Percentiles rank a stretch among this genome's conserved stretches.
These are phyloP conservation scores for Venturia canescens DNA, from an alignment of 1,140 invertebrate genomes.

Conservation along the genomic window DNA sequence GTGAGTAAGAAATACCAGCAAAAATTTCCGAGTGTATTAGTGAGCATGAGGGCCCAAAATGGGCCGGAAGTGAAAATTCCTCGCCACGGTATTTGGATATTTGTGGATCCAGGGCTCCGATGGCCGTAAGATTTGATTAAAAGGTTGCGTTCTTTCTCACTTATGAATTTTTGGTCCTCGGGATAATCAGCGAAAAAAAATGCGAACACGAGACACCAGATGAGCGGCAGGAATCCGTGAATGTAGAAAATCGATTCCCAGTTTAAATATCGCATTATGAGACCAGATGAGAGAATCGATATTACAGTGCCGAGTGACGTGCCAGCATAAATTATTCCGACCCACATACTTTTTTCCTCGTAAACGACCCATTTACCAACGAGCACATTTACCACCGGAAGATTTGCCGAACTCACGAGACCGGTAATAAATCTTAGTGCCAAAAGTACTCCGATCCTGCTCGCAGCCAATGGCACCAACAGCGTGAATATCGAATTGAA, in stretches of 20 bases:
- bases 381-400: slow-evolving; percentile 72
- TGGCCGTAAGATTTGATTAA: slow-evolving; percentile 80
- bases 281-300: slow-evolving; percentile 84
- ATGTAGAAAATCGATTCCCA: slow-evolving; percentile 90
- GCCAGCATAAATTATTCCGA: slow-evolving; percentile 82
- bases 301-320: slow-evolving; percentile 87
- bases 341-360: slow-evolving; percentile 74
- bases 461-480: slow-evolving; percentile 80
- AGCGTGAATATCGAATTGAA: slow-evolving; percentile 86
- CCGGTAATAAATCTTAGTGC: slow-evolving; percentile 78
- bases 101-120: slow-evolving; percentile 65
- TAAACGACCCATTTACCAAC: slow-evolving; percentile 74
- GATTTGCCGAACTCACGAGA: slow-evolving; percentile 76
- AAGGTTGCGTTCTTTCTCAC: slow-evolving; percentile 80
- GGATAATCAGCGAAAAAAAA: slow-evolving; percentile 84
- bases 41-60: slow-evolving; percentile 84
- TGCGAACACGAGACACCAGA: slow-evolving; percentile 85
- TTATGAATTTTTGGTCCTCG: slow-evolving; percentile 85
- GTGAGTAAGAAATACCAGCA: slow-evolving; percentile 96
- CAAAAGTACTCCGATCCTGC: slow-evolving; percentile 75
- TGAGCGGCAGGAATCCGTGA: slow-evolving; percentile 82
- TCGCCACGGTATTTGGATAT: slow-evolving; percentile 81
- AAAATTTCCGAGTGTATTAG: slow-evolving; percentile 90
- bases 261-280: slow-evolving; percentile 80
- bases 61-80: slow-evolving; percentile 84